Percentiles rank a stretch among this genome's conserved stretches.
These are phyloP conservation scores for Conomelus anceps DNA, from an alignment of 2,888 invertebrate genomes.

Conservation along the genomic window DNA sequence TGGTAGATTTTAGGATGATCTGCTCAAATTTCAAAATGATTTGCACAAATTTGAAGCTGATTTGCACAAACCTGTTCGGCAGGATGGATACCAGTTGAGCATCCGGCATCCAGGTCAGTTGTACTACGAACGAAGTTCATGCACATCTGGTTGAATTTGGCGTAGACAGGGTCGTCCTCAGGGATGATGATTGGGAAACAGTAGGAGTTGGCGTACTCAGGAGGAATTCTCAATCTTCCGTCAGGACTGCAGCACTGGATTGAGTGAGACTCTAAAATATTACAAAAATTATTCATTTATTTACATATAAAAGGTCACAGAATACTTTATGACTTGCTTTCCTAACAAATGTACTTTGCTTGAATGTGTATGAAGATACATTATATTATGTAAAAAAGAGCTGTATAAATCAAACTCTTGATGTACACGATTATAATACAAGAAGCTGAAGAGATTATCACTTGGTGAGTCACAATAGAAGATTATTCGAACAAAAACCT, in stretches of 20 bases:
- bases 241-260: constrained; percentile 57
- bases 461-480: too few relatives aligned
- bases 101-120: constrained; percentile 54
- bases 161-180: constrained; percentile 36
- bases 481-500: too few relatives aligned
- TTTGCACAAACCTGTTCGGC: constrained; percentile 58
- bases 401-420: too few relatives aligned
- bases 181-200: constrained; percentile 38
- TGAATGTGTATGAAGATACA: too few relatives aligned
- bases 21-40: too few relatives aligned
- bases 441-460: too few relatives aligned
- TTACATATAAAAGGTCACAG: too few relatives aligned
- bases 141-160: constrained; percentile 36
- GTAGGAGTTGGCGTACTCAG: constrained; percentile 32
- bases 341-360: too few relatives aligned
- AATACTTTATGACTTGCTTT: too few relatives aligned
- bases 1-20: too few relatives aligned
- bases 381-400: too few relatives aligned
- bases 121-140: constrained; percentile 37
- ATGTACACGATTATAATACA: too few relatives aligned
- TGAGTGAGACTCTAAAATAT: constrained; percentile 34
- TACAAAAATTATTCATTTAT: background rate
- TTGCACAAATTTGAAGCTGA: background rate
- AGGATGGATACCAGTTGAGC: constrained; percentile 54
- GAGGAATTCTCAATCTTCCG: constrained; percentile 40